Evolutionary conservation across 2,797 vertebrate genomes (phyloP).

Genomic region (Anabacerthia variegaticeps): DNA sequence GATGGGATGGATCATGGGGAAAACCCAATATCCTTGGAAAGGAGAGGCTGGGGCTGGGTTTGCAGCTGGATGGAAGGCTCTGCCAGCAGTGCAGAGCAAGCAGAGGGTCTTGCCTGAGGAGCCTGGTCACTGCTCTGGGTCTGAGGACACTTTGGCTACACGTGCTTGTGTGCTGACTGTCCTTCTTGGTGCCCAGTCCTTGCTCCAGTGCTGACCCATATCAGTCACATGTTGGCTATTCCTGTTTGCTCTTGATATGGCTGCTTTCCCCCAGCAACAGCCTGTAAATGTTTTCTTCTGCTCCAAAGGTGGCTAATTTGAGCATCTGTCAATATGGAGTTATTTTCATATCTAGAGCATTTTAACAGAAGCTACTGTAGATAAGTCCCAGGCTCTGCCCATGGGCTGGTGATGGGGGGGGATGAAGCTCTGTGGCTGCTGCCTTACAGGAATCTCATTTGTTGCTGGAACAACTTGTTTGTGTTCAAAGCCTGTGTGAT

Average conservation of each 20-base stretch:
- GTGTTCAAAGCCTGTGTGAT: not conserved
- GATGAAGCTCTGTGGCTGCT: not conserved
- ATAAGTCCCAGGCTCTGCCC: not conserved
- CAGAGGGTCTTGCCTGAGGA: not conserved
- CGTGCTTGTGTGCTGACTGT: fast-evolving
- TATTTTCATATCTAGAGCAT: not conserved
- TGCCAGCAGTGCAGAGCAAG: not conserved
- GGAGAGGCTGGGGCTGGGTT: not conserved
- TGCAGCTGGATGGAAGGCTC: not conserved
- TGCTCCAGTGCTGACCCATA: not conserved
- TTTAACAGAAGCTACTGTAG: not conserved
- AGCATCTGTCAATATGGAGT: not conserved
- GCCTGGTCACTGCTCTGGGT: not conserved
- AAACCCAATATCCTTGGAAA: too few relatives aligned
- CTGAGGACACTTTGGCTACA: fast-evolving
- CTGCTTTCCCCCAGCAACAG: not conserved
- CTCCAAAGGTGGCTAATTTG: not conserved
- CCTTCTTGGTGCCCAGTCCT: not conserved
- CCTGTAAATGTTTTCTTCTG: not conserved
- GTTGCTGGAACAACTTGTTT: not conserved
- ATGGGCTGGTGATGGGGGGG: fast-evolving
- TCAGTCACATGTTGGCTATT: not conserved
- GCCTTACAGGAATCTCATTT: not conserved
- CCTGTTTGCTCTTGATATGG: not conserved
- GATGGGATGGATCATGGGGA: not conserved